Conservation (phyloP, 2,797 vertebrate genomes). For the Astyanax mexicanus region DNA sequence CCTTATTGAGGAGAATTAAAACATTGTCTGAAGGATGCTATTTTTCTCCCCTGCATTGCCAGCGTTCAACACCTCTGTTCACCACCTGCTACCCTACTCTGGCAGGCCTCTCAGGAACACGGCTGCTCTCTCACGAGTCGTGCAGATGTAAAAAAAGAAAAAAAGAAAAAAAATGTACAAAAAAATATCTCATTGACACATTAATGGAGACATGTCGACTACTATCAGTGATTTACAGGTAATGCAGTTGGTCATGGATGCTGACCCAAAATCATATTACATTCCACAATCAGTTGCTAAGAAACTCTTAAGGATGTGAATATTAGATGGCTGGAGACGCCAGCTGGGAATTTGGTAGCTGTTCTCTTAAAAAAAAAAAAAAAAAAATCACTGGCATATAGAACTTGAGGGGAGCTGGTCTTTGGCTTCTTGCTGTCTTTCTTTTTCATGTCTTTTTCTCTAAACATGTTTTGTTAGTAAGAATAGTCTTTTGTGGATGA, state of each 20-base stretch:
- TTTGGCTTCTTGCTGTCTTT: conserved; percentile 60
- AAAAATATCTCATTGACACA: conserved; percentile 53
- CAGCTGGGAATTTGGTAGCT: conserved; percentile 52
- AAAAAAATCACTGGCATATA: conserved; percentile 50
- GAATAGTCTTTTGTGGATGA: conserved; percentile 63
- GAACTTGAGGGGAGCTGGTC: conserved; percentile 52
- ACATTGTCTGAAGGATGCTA: conserved; percentile 64
- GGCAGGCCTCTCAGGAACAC: conserved; percentile 83
- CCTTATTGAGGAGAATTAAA: conserved; percentile 93
- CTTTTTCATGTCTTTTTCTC: conserved; percentile 58
- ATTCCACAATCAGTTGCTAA: conserved; percentile 72
- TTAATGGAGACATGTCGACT: conserved; percentile 75
- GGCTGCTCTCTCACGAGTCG: conserved; percentile 68
- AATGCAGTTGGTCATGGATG: conserved; percentile 74
- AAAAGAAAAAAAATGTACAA: conserved; percentile 50
- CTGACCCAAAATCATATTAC: conserved; percentile 77
- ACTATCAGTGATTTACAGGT: conserved; percentile 57
- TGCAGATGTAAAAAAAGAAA: conserved; percentile 64
- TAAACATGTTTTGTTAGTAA: conserved; percentile 64
- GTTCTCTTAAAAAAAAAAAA: conserved; percentile 35
- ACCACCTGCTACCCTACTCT: conserved; percentile 66
- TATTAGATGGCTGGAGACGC: conserved; percentile 58
- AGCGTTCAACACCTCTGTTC: conserved; percentile 59
- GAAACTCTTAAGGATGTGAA: conserved; percentile 62
- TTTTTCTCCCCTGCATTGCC: conserved; percentile 53